A percentile compares a stretch with the other conserved stretches of the same genome.
Conservation (phyloP, 2,113 vertebrate species). For the Ptilorrhoa leucosticta region DNA sequence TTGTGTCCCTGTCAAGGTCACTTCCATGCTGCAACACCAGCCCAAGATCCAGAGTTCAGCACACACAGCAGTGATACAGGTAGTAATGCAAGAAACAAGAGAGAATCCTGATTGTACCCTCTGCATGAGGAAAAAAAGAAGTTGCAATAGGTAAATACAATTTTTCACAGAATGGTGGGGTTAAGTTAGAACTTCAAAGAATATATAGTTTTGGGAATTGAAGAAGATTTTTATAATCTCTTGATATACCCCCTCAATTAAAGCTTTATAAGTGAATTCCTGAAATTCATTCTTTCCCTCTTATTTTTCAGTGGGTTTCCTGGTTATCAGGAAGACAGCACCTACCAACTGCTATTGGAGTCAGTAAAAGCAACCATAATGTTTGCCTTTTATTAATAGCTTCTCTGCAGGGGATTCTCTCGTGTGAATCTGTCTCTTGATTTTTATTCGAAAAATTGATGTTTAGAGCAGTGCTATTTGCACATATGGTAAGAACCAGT, state of each 20-base stretch:
- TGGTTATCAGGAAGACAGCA: neutral
- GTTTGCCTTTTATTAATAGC: neutral
- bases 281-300: neutral
- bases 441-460: neutral
- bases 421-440: neutral
- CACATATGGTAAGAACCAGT: neutral
- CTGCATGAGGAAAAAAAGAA: neutral
- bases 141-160: neutral
- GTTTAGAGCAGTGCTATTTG: neutral
- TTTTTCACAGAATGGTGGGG: neutral
- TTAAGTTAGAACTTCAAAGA: neutral
- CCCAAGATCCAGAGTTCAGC: neutral
- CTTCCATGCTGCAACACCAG: accelerated
- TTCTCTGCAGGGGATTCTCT: neutral
- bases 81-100: neutral
- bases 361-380: neutral
- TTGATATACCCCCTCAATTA: neutral
- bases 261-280: neutral
- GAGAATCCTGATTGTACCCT: neutral
- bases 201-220: neutral
- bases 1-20: neutral
- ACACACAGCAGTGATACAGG: accelerated
- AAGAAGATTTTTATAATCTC: neutral
- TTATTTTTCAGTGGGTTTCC: neutral
- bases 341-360: neutral